Evolutionary conservation across 2,113 vertebrate genomes (phyloP).

Genomic region (Poecile atricapillus): DNA sequence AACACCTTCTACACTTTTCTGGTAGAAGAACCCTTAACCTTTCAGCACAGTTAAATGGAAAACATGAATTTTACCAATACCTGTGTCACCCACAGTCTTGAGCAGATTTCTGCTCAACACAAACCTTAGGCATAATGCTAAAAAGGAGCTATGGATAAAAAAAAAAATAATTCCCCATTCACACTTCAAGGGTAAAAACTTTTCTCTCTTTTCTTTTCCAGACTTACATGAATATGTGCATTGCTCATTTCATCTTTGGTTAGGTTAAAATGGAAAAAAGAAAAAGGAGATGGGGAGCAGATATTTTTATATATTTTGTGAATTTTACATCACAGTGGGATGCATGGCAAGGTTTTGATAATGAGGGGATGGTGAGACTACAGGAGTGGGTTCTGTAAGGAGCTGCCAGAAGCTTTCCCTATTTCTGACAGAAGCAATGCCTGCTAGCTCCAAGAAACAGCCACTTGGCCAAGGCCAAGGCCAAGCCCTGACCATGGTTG

Average conservation of each 20-base stretch:
- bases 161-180: not conserved
- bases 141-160: not conserved
- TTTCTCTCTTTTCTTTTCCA: not conserved
- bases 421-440: not conserved
- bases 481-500: not conserved
- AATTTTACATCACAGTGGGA: not conserved
- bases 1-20: not conserved
- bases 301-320: not conserved
- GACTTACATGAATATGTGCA: not conserved
- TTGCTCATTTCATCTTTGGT: not conserved
- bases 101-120: not conserved
- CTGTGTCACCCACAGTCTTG: not conserved
- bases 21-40: not conserved
- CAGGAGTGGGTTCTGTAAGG: not conserved
- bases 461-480: not conserved
- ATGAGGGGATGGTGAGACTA: too few species aligned
- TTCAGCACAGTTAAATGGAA: not conserved
- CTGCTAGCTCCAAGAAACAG: not conserved
- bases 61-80: not conserved
- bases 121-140: not conserved
- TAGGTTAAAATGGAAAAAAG: not conserved
- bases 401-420: not conserved
- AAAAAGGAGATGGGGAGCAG: not conserved
- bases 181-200: not conserved
- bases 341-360: not conserved